A percentile compares a stretch with the other conserved stretches of the same genome.
These are phyloP conservation scores for Osmerus eperlanus DNA, from an alignment of 2,113 vertebrate species.

Conservation along the genomic window DNA sequence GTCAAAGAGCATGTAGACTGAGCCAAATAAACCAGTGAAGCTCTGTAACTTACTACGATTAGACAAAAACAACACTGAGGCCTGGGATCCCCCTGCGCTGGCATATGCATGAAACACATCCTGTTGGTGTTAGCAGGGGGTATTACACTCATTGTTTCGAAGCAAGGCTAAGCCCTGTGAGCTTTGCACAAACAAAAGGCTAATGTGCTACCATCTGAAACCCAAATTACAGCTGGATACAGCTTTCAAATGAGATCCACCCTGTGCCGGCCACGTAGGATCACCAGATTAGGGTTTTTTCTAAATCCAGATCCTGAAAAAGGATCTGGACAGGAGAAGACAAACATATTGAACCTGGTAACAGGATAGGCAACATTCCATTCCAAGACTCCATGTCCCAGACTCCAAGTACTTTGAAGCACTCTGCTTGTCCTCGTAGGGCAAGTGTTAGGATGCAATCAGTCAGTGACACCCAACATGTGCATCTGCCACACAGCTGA, in stretches of 20 bases:
- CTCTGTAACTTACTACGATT: background rate
- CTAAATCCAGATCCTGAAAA: background rate
- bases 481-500: background rate
- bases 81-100: slow-evolving; percentile 30
- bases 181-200: slow-evolving; percentile 9
- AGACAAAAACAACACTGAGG: slow-evolving; percentile 20
- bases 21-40: background rate
- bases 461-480: background rate
- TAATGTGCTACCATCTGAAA: background rate
- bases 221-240: background rate
- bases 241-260: slow-evolving; percentile 1
- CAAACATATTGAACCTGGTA: background rate
- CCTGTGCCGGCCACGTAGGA: background rate
- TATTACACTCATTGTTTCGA: slow-evolving; percentile 24
- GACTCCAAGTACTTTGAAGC: background rate
- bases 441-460: background rate
- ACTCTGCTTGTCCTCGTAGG: too few species aligned
- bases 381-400: background rate
- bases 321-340: background rate
- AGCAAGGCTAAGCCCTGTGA: slow-evolving; percentile 9
- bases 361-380: background rate
- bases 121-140: slow-evolving; percentile 16
- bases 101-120: slow-evolving; percentile 36
- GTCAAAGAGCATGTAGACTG: background rate
- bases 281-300: background rate